These are phyloP conservation scores for Pissodes strobi DNA, from an alignment of 1,140 invertebrate species.

Conservation along the genomic window DNA sequence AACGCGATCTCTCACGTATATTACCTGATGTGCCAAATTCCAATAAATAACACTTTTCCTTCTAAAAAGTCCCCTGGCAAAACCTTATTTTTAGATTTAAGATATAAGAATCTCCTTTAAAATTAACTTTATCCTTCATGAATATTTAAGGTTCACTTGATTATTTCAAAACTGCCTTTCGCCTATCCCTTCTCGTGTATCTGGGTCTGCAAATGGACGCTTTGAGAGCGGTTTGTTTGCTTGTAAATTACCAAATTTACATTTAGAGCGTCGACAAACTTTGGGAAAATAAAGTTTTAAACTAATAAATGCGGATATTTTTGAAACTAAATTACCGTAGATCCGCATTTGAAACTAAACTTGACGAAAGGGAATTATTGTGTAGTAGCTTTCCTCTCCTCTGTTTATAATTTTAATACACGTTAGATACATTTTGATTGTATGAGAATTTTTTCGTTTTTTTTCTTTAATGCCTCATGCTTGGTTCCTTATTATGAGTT, in stretches of 20 bases:
- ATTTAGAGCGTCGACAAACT: slow-evolving; percentile 19
- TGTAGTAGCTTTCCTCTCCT: too few relatives aligned
- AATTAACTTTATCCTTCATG: slow-evolving; percentile 29
- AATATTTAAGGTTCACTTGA: slow-evolving; percentile 30
- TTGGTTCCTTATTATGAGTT: too few relatives aligned
- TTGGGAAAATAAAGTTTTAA: slow-evolving; percentile 22
- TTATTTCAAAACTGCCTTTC: slow-evolving; percentile 27
- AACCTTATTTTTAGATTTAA: too few relatives aligned
- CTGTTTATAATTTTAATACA: too few relatives aligned
- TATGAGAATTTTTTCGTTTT: too few relatives aligned
- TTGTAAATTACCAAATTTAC: slow-evolving; percentile 31
- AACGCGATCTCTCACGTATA: too few relatives aligned
- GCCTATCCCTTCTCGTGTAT: slow-evolving; percentile 29
- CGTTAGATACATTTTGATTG: too few relatives aligned
- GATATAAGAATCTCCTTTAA: slow-evolving; percentile 5
- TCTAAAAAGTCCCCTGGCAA: too few relatives aligned
- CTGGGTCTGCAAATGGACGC: slow-evolving; percentile 8
- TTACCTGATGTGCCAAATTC: too few relatives aligned
- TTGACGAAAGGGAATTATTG: too few relatives aligned
- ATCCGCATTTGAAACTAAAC: neutral
- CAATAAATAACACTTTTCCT: too few relatives aligned
- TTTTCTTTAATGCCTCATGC: too few relatives aligned
- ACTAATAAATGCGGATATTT: slow-evolving; percentile 17
- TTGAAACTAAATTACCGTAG: slow-evolving; percentile 1
- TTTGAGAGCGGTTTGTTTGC: slow-evolving; percentile 24